These are phyloP conservation scores for Siphamia tubifer DNA, from an alignment of 2,113 vertebrate genomes.

Conservation along the genomic window DNA sequence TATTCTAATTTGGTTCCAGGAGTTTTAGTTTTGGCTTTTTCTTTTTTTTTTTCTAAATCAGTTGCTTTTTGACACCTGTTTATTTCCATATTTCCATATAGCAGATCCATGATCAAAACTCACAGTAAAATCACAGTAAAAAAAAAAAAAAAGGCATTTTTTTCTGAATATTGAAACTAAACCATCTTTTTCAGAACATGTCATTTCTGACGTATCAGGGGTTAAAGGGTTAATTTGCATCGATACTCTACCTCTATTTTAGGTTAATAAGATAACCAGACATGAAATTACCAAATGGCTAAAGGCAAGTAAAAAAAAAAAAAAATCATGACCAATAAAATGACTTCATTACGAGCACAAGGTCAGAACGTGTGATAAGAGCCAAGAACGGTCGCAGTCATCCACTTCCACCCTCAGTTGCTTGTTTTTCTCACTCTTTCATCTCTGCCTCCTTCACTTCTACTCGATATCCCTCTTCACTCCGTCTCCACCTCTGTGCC, in stretches of 20 bases:
- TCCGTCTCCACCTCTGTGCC: conserved; percentile 11
- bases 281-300: conserved; percentile 23
- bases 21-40: no score
- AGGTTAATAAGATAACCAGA: conserved; percentile 10
- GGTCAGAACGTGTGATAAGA: conserved; percentile 39
- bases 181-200: no score
- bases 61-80: no score
- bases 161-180: no score
- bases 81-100: no score
- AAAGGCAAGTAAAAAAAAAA: background rate
- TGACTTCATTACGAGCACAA: conserved; percentile 26
- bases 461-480: conserved; percentile 25
- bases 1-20: no score
- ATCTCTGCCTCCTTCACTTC: conserved; percentile 16
- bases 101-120: no score
- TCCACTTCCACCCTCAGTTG: background rate
- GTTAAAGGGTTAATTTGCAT: conserved; percentile 31
- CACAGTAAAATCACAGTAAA: no score
- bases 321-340: conserved; percentile 21
- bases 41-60: no score
- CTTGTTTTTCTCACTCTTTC: conserved; percentile 10
- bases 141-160: no score
- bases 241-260: conserved; percentile 2
- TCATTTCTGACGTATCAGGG: no score
- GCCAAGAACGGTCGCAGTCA: conserved; percentile 13